These are phyloP conservation scores for Rhagonycha fulva DNA, from an alignment of 2,888 invertebrate genomes.

Conservation along the genomic window DNA sequence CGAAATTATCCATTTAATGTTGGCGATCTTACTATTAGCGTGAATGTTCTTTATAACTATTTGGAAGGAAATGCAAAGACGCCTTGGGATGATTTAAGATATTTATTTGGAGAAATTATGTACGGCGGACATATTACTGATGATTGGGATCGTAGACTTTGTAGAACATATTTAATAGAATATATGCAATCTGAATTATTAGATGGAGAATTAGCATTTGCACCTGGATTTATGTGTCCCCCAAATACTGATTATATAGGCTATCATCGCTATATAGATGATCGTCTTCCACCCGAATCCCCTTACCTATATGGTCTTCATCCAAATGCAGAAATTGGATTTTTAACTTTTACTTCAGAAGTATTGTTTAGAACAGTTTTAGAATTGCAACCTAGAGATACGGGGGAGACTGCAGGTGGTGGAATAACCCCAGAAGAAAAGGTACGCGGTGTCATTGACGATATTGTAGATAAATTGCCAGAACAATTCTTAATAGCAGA, in stretches of 20 bases:
- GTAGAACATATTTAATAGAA: conserved; percentile 82
- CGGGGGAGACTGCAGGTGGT: conserved; percentile 71
- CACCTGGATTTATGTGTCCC: conserved; percentile 84
- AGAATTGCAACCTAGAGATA: conserved; percentile 88
- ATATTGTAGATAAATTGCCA: conserved; percentile 85
- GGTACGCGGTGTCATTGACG: conserved; percentile 76
- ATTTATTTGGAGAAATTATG: conserved; percentile 96
- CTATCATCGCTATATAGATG: conserved; percentile 88
- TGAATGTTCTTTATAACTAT: conserved; percentile 88
- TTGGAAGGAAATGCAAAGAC: conserved; percentile 85
- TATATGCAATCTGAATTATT: conserved; percentile 87
- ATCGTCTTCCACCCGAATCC: conserved; percentile 83
- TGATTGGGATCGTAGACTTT: conserved; percentile 91
- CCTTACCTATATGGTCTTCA: conserved; percentile 91
- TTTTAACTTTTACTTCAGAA: conserved; percentile 85
- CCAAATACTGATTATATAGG: conserved; percentile 85
- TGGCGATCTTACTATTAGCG: conserved; percentile 90
- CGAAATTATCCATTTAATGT: conserved; percentile 77
- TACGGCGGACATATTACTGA: conserved; percentile 97
- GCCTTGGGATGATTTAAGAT: conserved; percentile 93
- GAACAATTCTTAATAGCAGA: conserved; percentile 87
- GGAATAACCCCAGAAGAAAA: conserved; percentile 82
- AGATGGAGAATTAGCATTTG: conserved; percentile 82
- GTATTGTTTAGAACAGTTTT: conserved; percentile 82
- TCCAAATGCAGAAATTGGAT: conserved; percentile 94